Evolutionary conservation across 2,888 invertebrate species (phyloP), one percentile per base, ranked within the genome.

Genomic region (Diaperis boleti): DNA sequence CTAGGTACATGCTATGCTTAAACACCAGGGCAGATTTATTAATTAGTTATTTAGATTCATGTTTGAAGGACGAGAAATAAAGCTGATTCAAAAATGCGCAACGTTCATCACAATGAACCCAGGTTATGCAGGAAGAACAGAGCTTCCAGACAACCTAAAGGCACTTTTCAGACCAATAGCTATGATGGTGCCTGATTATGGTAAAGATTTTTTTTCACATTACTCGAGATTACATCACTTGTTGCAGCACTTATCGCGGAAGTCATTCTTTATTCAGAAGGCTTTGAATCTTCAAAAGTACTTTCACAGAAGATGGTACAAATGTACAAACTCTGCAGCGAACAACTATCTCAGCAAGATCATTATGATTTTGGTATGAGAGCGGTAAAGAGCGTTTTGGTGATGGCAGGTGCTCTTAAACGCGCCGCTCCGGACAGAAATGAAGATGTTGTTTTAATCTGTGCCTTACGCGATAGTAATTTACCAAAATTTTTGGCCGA

Each of bases 301-400:
- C 83, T 96, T n/a, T 93, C 95, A 0, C 89, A 91, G 75, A 95
- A 96, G 81, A 95, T 95, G 94, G 92, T 93, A 0, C 90, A 94
- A 79, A 92, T 95, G 93, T 95, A 95, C 82, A 94, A 94, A 74
- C 82, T 95, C 3, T 94, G 94, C 74, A 94, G 92, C 72, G 95
- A 96, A 77, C 95, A 95, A 77, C 84, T 96, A 1, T 95, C 94
- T 0, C 94, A 95, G 72, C 95, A 95, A 76, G 92, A 95, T 76
- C 95, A 96, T 75, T 96, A 96, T 75, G 95, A 96, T 80, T 95
- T 95, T 74, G 93, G 93, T 29, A 95, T 96, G 95, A 85, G 96
- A 66, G 96, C 96, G 0, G 95, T 96, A 0, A 96, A 96, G 77
- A 95, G 92, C 75, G 95, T 96, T 1, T 82, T 96, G 73, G 94